These are phyloP conservation scores for Entomobrya multifasciata DNA, from an alignment of 2,888 invertebrate species.

Conservation along the genomic window DNA sequence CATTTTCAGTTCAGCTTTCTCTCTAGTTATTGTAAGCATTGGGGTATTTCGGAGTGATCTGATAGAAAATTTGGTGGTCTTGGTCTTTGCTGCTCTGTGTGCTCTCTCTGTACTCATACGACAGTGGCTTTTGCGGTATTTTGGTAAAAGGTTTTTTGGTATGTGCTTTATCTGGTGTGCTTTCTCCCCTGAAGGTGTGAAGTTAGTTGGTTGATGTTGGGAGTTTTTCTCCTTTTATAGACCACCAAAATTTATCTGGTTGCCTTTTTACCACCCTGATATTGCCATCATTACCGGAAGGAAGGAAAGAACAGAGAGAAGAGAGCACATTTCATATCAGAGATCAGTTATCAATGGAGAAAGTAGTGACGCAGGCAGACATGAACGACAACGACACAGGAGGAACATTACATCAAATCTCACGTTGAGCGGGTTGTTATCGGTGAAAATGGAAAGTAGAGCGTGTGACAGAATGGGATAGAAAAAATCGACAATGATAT, in stretches of 20 bases:
- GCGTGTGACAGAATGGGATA: not conserved
- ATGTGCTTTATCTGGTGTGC: not conserved
- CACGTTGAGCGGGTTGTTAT: not conserved
- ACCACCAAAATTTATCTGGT: not conserved
- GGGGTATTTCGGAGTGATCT: too few relatives aligned
- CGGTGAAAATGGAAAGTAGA: not conserved
- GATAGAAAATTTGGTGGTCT: too few relatives aligned
- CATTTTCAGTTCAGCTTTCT: too few relatives aligned
- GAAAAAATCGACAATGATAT: slow-evolving; percentile 25
- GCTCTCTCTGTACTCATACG: not conserved
- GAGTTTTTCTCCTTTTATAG: not conserved
- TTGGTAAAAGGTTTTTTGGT: slow-evolving; percentile 15
- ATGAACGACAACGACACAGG: not conserved
- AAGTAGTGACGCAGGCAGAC: too few relatives aligned
- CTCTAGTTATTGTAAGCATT: too few relatives aligned
- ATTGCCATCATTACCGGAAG: slow-evolving; percentile 12
- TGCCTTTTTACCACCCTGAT: not conserved
- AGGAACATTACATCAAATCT: not conserved
- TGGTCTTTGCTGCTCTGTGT: not conserved
- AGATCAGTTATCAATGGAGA: slow-evolving; percentile 12
- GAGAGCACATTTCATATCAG: not conserved
- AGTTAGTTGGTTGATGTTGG: slow-evolving; percentile 12
- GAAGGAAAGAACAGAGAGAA: slow-evolving; percentile 8
- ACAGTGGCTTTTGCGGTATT: slow-evolving; percentile 17
- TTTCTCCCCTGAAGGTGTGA: slow-evolving; percentile 24